phyloP scores from a whole-genome alignment of 2,797 vertebrate species.

The Simalia tracyae region DNA sequence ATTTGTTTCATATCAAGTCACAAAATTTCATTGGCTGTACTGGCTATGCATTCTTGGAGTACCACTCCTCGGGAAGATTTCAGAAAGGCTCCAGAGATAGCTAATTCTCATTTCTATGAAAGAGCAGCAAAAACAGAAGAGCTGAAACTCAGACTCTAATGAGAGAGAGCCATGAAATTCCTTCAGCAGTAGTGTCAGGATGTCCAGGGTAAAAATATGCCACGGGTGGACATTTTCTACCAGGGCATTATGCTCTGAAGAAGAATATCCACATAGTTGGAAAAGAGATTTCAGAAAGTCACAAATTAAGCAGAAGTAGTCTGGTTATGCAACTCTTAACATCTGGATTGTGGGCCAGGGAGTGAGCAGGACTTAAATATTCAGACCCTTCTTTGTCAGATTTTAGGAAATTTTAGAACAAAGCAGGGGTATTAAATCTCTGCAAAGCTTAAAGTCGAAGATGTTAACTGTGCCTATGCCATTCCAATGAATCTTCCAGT shows the following conservation, averaged over 20 bases:
- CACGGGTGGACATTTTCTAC: background rate
- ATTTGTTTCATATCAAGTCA: background rate
- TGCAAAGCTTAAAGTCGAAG: too few relatives aligned
- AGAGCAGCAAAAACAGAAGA: background rate
- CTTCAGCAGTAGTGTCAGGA: background rate
- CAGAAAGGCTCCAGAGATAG: background rate
- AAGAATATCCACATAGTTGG: background rate
- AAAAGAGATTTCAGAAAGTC: background rate
- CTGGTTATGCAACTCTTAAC: background rate
- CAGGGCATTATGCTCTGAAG: background rate
- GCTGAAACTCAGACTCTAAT: background rate
- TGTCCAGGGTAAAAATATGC: background rate
- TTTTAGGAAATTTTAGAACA: too few relatives aligned
- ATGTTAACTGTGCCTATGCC: too few relatives aligned
- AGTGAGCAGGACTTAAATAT: too few relatives aligned
- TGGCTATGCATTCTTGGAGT: background rate
- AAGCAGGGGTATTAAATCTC: too few relatives aligned
- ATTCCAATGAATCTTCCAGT: background rate
- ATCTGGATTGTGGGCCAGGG: too few relatives aligned
- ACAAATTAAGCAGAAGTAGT: background rate
- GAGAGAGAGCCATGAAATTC: background rate
- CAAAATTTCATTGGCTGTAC: background rate
- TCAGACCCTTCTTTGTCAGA: too few relatives aligned
- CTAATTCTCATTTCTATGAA: background rate
- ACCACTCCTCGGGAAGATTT: background rate